phyloP scores from a whole-genome alignment of 2,888 invertebrate genomes.

The Trisateles emortualis region DNA sequence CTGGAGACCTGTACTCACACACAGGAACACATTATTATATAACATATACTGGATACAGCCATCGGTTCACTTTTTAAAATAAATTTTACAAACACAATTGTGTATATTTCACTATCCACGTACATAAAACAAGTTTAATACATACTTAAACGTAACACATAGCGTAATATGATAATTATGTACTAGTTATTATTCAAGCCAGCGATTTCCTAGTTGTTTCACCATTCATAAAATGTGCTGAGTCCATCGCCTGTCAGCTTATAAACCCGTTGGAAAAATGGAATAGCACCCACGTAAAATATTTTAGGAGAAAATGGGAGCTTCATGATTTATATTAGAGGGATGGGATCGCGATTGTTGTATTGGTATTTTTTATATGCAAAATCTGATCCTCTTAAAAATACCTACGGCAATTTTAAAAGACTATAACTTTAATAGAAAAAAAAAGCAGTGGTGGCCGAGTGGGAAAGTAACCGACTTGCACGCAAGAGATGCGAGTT shows the following conservation, averaged over 20 bases:
- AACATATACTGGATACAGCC: too few species aligned
- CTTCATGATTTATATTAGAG: conserved; percentile 8
- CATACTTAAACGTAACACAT: not conserved
- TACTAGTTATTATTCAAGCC: conserved; percentile 32
- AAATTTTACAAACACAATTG: too few species aligned
- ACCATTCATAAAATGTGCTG: conserved; percentile 38
- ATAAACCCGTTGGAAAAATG: conserved; percentile 27
- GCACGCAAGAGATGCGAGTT: too few species aligned
- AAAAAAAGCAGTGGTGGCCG: too few species aligned
- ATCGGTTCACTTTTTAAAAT: too few species aligned
- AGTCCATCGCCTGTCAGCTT: conserved; percentile 40
- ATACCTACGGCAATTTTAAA: too few species aligned
- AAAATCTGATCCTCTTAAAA: not conserved
- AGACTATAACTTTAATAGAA: too few species aligned
- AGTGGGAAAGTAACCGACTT: too few species aligned
- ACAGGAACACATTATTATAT: too few species aligned
- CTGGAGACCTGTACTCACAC: too few species aligned
- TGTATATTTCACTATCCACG: conserved; percentile 8
- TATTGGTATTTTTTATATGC: not conserved
- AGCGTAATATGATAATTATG: conserved; percentile 1
- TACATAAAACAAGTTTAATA: conserved; percentile 5
- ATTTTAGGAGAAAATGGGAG: conserved; percentile 17
- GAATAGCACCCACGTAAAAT: conserved; percentile 14
- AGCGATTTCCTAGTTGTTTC: conserved; percentile 35
- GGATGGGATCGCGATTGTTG: not conserved